Conservation (phyloP, 2,888 invertebrate species). For the Sialis lutaria region DNA sequence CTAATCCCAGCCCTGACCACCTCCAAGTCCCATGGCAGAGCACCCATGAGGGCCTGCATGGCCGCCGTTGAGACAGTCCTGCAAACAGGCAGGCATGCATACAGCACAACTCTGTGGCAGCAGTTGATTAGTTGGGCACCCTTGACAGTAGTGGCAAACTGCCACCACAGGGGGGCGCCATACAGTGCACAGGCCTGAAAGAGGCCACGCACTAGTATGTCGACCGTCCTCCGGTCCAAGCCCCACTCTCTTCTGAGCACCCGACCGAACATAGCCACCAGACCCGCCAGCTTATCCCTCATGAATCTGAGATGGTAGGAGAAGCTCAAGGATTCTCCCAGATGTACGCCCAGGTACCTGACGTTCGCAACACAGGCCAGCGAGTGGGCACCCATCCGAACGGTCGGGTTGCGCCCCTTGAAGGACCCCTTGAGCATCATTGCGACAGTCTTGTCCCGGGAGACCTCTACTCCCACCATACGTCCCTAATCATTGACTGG, state of each 20-base stretch:
- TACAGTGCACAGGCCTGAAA: too few species aligned
- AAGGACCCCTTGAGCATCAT: not conserved
- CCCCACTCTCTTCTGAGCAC: not conserved
- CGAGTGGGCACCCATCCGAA: not conserved
- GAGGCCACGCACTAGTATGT: not conserved
- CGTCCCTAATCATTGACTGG: too few species aligned
- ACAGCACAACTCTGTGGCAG: too few species aligned
- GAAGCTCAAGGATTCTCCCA: not conserved
- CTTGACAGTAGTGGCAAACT: too few species aligned
- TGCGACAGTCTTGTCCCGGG: too few species aligned
- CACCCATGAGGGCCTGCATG: not conserved
- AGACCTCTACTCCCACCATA: too few species aligned
- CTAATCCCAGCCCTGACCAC: too few species aligned
- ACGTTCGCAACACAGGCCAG: not conserved
- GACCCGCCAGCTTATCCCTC: not conserved
- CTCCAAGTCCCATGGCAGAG: too few species aligned
- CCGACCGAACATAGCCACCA: not conserved
- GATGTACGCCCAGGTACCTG: too few species aligned
- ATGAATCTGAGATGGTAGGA: not conserved
- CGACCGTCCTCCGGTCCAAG: not conserved
- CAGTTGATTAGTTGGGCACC: too few species aligned
- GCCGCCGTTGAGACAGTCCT: not conserved
- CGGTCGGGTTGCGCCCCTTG: not conserved
- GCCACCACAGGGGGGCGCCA: too few species aligned
- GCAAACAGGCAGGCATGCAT: too few species aligned